Base-by-base conservation (phyloP, 2,797 vertebrate species). In the Fistularia tabacaria region DNA sequence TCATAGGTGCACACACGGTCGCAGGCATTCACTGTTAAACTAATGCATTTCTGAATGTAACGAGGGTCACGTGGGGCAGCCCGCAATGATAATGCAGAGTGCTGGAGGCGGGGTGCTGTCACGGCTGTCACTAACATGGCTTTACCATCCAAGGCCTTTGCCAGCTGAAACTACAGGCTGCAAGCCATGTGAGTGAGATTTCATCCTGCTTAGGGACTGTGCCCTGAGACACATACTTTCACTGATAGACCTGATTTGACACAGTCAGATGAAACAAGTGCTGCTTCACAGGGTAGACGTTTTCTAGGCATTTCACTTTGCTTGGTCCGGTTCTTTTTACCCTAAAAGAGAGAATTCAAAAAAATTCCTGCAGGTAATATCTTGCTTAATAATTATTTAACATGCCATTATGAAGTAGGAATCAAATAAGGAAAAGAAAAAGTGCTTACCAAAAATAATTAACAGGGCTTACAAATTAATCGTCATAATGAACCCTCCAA, bases 231-330 rank as follows among this genome's bases (percentile, higher is more conserved):
- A 0, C 55, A 57, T 54, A 63, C 25, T 56, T 60, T 39, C 15
- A 13, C 54, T 64, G 66, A 66, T 75, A 76, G 60, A 82, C 57
- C 73, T 68, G 64, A 79, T 82, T 78, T 58, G 75, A 81, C 75
- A 81, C 61, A 71, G 71, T 71, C 66, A 80, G 78, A 75, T 84
- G 76, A 77, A 73, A 77, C 54, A 68, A 67, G 60, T 47, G 55
- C 47, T 38, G 49, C 57, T 66, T 62, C 44, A 13, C 11, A 8
- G 41, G 13, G 36, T 66, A 52, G 51, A 57, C 13, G 51, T 66
- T 48, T 52, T 55, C 36, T 46, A n/a, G 51, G 52, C 15, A 53
- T 45, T 49, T 56, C 7, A 12, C 43, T 12, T 43, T 5, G 25
- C 25, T 25, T n/a, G n/a, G n/a, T n/a, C n/a, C n/a, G n/a, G n/a